These are phyloP conservation scores for Calliopsis andreniformis DNA, from an alignment of 1,140 invertebrate species.

Conservation along the genomic window DNA sequence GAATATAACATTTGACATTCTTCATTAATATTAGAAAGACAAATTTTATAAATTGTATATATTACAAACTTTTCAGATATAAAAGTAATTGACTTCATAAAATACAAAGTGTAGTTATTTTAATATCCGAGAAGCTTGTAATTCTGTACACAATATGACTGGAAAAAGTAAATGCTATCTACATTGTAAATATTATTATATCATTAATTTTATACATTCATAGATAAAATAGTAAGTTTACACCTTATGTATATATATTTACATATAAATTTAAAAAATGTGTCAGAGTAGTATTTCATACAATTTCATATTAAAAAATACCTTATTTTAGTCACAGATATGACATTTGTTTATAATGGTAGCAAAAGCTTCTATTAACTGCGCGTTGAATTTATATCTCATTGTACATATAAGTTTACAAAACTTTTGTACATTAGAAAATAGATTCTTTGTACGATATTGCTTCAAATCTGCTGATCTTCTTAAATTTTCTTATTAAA, in stretches of 20 bases:
- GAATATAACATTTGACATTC: neutral
- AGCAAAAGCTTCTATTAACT: neutral
- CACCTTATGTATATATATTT: constrained; percentile 37
- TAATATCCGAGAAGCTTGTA: constrained; percentile 4
- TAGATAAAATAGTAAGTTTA: constrained; percentile 46
- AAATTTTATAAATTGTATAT: too few species aligned
- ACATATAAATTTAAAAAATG: constrained; percentile 42
- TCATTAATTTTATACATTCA: constrained; percentile 37
- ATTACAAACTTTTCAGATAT: neutral
- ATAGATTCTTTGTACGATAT: constrained; percentile 14
- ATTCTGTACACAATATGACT: constrained; percentile 12
- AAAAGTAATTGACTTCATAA: neutral
- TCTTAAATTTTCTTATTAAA: neutral
- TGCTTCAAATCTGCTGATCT: neutral
- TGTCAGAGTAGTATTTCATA: constrained; percentile 13
- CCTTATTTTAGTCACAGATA: constrained; percentile 1
- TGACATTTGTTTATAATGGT: constrained; percentile 8
- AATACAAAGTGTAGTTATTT: neutral
- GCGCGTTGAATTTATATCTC: too few species aligned
- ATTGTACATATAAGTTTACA: too few species aligned
- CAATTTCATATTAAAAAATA: constrained; percentile 5
- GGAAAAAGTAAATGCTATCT: constrained; percentile 22
- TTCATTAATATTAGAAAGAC: neutral
- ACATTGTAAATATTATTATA: constrained; percentile 22
- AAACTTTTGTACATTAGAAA: constrained; percentile 23